phyloP scores from a whole-genome alignment of 2,888 invertebrate genomes.

The Orthonychiurus folsomi region DNA sequence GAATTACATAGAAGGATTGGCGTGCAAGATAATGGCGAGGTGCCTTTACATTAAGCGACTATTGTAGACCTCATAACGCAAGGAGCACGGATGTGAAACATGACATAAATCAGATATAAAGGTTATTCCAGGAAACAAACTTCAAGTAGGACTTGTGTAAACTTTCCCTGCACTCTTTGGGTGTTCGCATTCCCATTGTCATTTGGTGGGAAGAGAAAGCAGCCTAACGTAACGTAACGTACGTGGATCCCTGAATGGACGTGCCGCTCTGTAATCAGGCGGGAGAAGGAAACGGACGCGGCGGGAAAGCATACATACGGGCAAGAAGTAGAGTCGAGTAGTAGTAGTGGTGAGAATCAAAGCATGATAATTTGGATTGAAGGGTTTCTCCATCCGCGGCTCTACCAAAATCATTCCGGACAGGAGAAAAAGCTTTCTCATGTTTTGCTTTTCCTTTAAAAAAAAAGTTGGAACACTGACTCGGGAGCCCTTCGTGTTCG shows the following conservation, averaged over 20 bases:
- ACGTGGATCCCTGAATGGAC: not conserved
- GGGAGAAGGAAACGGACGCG: not conserved
- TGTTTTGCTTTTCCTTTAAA: not conserved
- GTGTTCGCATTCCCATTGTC: too few relatives aligned
- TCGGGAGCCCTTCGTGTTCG: too few relatives aligned
- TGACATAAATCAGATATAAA: not conserved
- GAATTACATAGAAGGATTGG: too few relatives aligned
- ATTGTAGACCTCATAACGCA: not conserved
- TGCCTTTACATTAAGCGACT: too few relatives aligned
- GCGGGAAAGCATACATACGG: not conserved
- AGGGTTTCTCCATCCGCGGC: not conserved
- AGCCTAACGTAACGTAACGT: not conserved
- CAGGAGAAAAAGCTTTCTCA: not conserved
- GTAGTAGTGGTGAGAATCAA: not conserved
- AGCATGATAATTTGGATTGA: conserved; percentile 1
- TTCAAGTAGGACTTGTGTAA: not conserved
- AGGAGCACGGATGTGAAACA: not conserved
- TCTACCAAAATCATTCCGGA: not conserved
- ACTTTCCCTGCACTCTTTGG: not conserved
- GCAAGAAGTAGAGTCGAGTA: too few relatives aligned
- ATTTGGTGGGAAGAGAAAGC: not conserved
- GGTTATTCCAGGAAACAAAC: not conserved
- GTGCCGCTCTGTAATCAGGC: not conserved
- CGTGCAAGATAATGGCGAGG: too few relatives aligned
- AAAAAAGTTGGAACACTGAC: not conserved